Evolutionary conservation across 1,140 invertebrate species (phyloP).

Genomic region (Drosophila pruinosa): DNA sequence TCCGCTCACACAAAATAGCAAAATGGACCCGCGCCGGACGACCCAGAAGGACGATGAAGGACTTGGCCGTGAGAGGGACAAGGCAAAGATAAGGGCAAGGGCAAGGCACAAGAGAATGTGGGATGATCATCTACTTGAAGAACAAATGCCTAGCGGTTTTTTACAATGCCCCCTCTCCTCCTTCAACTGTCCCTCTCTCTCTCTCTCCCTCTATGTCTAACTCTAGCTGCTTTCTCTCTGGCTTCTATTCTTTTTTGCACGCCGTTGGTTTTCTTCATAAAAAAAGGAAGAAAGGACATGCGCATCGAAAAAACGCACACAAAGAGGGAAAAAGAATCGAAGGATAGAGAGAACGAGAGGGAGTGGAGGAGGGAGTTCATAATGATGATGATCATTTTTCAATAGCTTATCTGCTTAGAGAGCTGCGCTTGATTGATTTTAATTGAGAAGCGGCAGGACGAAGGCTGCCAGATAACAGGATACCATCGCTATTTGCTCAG

Average conservation of each 20-base stretch:
- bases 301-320: slow-evolving; percentile 8
- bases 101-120: slow-evolving; percentile 28
- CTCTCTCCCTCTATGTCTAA: no score
- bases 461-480: neutral
- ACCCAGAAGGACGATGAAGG: neutral
- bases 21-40: slow-evolving; percentile 59
- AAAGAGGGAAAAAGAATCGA: slow-evolving; percentile 19
- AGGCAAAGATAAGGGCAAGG: neutral
- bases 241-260: slow-evolving; percentile 52
- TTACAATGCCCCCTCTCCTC: neutral
- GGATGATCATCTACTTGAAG: slow-evolving; percentile 60
- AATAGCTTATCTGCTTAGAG: slow-evolving; percentile 64
- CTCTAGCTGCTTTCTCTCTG: neutral
- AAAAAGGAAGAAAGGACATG: slow-evolving; percentile 16
- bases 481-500: slow-evolving; percentile 42
- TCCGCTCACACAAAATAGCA: slow-evolving; percentile 22
- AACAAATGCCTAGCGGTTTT: slow-evolving; percentile 63
- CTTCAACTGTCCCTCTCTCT: neutral
- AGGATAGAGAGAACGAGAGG: neutral
- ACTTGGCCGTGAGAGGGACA: neutral
- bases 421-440: slow-evolving; percentile 68
- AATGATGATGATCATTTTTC: slow-evolving; percentile 46
- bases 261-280: slow-evolving; percentile 26
- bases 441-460: slow-evolving; percentile 55
- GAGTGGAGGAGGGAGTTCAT: neutral